These are phyloP conservation scores for Naja naja DNA, from an alignment of 2,113 vertebrate species.

Conservation along the genomic window DNA sequence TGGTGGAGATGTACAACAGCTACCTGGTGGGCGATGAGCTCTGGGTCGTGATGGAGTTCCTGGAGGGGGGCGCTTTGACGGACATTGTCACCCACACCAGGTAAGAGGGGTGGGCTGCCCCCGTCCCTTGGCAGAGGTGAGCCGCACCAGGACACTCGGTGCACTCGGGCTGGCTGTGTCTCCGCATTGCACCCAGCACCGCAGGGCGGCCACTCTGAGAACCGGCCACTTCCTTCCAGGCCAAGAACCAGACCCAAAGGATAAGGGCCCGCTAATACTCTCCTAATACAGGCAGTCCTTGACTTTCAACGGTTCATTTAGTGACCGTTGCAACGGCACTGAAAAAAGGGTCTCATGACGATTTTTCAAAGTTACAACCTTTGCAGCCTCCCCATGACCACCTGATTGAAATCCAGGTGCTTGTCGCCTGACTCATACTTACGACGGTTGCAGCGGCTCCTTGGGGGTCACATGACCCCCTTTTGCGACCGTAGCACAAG, in stretches of 20 bases:
- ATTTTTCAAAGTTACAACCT: neutral
- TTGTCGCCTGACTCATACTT: too few species aligned
- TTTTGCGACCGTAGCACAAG: neutral
- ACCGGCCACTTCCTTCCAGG: neutral
- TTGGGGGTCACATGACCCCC: too few species aligned
- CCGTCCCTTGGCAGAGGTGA: neutral
- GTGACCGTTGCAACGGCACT: neutral
- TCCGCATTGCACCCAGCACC: too few species aligned
- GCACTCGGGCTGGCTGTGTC: too few species aligned
- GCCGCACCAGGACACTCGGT: too few species aligned
- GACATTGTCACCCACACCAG: slow-evolving; percentile 97
- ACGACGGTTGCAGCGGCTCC: too few species aligned
- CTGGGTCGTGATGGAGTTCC: slow-evolving; percentile 98
- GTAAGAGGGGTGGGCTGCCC: slow-evolving; percentile 50
- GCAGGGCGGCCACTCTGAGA: neutral
- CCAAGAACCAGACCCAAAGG: neutral
- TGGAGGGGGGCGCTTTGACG: slow-evolving; percentile 91
- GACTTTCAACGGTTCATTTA: neutral
- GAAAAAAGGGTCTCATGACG: too few species aligned
- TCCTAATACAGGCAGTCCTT: neutral
- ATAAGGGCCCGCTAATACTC: too few species aligned
- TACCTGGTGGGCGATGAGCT: slow-evolving; percentile 95
- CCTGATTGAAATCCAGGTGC: too few species aligned
- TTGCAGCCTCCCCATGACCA: too few species aligned
- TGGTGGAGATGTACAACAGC: slow-evolving; percentile 99